phyloP scores from a whole-genome alignment of 2,113 vertebrate genomes.

The Psittacara wagleri region DNA sequence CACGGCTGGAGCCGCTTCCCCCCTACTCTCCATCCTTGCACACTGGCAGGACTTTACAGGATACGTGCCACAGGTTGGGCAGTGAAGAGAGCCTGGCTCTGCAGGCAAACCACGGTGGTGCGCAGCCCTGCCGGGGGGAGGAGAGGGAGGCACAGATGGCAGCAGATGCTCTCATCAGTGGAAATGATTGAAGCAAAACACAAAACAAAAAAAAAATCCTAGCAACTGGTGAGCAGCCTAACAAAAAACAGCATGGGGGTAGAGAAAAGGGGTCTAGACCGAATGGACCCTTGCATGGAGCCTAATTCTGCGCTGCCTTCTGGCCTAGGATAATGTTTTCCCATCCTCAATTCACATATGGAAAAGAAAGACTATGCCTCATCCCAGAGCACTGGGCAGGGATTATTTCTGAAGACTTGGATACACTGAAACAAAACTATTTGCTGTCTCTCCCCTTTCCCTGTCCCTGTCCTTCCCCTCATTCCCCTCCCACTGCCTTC shows the following conservation, averaged over 20 bases:
- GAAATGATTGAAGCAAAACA: conserved; percentile 46
- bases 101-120: background rate
- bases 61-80: fast-evolving
- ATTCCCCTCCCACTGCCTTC: background rate
- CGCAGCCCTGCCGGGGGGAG: background rate
- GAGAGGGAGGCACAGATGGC: conserved; percentile 54
- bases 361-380: background rate
- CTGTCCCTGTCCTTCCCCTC: background rate
- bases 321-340: background rate
- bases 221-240: conserved; percentile 50
- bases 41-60: background rate
- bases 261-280: background rate
- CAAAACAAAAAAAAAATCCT: background rate
- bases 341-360: background rate
- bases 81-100: background rate
- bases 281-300: background rate
- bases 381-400: background rate
- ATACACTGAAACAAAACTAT: background rate
- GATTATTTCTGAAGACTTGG: background rate
- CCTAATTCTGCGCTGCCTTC: background rate
- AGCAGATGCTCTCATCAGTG: conserved; percentile 64
- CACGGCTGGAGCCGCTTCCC: background rate
- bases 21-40: background rate
- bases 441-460: background rate
- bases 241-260: conserved; percentile 8